Evolutionary conservation across 2,888 invertebrate genomes (phyloP).

Genomic region (Pterostichus madidus): DNA sequence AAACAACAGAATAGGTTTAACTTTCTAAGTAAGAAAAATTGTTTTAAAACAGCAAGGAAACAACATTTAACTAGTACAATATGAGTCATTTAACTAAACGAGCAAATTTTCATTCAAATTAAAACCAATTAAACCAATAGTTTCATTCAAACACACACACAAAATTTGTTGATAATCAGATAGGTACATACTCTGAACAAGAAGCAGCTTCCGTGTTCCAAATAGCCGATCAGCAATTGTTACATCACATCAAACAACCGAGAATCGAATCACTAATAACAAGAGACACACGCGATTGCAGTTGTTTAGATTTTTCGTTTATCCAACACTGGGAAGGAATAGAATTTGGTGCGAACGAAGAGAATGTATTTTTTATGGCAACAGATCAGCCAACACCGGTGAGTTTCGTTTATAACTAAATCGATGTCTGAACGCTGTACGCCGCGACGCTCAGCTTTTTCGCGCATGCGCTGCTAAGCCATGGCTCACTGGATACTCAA

Average conservation of each 20-base stretch:
- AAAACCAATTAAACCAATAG: constrained; percentile 46
- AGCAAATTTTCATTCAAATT: constrained; percentile 46
- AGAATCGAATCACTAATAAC: constrained; percentile 33
- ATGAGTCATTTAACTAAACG: constrained; percentile 42
- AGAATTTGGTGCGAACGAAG: constrained; percentile 47
- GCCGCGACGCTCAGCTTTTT: constrained; percentile 74
- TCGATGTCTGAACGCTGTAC: constrained; percentile 73
- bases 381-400: constrained; percentile 58
- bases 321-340: constrained; percentile 1
- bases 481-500: constrained; percentile 51
- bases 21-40: background rate
- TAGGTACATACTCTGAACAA: constrained; percentile 41
- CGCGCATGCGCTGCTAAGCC: constrained; percentile 70
- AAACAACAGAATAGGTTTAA: background rate
- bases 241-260: constrained; percentile 29
- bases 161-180: constrained; percentile 47
- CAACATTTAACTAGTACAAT: constrained; percentile 8
- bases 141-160: constrained; percentile 42
- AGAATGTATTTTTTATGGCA: constrained; percentile 60
- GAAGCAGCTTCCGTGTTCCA: constrained; percentile 40
- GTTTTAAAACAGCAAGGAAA: constrained; percentile 14
- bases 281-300: constrained; percentile 40
- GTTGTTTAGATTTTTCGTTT: constrained; percentile 40
- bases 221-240: constrained; percentile 32
- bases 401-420: constrained; percentile 71